Conservation (phyloP, 2,888 invertebrate species). For the Cotesia congregata region DNA sequence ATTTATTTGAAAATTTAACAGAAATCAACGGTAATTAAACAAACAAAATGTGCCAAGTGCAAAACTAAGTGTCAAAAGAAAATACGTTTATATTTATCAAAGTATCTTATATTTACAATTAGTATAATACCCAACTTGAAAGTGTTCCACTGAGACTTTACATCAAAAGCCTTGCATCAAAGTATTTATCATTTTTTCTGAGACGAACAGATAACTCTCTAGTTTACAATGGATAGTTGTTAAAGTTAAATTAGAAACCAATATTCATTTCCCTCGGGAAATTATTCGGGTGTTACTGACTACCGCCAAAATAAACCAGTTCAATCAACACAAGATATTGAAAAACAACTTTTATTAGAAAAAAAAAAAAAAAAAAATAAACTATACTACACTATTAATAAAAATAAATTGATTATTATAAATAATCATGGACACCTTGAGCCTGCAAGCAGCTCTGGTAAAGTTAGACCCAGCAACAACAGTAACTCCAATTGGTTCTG, state of each 20-base stretch:
- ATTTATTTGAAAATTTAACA: neutral
- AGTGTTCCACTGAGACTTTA: neutral
- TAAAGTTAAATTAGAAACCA: neutral
- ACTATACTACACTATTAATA: neutral
- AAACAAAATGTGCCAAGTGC: neutral
- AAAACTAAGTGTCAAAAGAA: neutral
- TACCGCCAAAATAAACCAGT: neutral
- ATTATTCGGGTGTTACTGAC: neutral
- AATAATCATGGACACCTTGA: constrained; percentile 63
- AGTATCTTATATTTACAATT: neutral
- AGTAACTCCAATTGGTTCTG: constrained; percentile 65
- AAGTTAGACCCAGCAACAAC: constrained; percentile 68
- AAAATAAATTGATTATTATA: constrained; percentile 16
- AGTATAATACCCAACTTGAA: neutral
- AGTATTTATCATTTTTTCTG: neutral
- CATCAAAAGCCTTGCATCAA: neutral
- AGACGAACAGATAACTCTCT: neutral
- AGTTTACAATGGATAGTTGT: neutral
- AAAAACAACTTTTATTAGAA: neutral
- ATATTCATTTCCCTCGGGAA: neutral
- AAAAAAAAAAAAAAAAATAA: neutral
- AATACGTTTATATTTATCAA: neutral
- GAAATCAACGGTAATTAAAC: neutral
- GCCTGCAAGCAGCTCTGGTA: constrained; percentile 66
- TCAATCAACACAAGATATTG: neutral